phyloP scores from a whole-genome alignment of 2,888 invertebrate species.

The Hanleya hanleyi region DNA sequence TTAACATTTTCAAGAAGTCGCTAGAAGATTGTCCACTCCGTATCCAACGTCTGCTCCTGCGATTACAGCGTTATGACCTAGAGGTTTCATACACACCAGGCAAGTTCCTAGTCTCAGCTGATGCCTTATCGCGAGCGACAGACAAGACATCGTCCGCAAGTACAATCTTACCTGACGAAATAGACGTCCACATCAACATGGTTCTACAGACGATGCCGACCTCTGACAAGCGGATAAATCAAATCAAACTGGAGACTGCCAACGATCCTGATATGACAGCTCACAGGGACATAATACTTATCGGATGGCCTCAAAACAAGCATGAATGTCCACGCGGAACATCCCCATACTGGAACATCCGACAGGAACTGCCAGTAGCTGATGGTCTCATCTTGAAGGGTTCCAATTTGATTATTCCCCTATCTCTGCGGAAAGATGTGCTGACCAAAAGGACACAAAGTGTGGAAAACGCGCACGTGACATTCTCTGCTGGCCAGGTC shows the following conservation, averaged over 20 bases:
- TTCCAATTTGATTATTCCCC: too few species aligned
- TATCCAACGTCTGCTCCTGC: conserved; percentile 27
- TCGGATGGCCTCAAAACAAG: conserved; percentile 7
- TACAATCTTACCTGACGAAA: conserved; percentile 1
- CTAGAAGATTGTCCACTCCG: conserved; percentile 8
- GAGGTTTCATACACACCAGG: conserved; percentile 20
- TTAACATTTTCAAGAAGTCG: conserved; percentile 21
- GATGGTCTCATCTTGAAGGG: conserved; percentile 8
- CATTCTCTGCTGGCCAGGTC: too few species aligned
- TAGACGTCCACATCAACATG: conserved; percentile 3
- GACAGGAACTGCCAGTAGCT: conserved; percentile 6
- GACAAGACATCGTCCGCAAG: not conserved
- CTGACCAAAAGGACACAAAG: too few species aligned
- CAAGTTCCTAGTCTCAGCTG: conserved; percentile 30
- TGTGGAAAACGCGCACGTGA: too few species aligned
- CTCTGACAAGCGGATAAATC: not conserved
- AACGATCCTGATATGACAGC: too few species aligned
- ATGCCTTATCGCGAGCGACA: conserved; percentile 30
- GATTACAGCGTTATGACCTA: conserved; percentile 30
- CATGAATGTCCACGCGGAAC: not conserved
- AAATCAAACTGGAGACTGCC: conserved; percentile 5
- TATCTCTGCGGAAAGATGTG: too few species aligned
- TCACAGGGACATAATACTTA: too few species aligned
- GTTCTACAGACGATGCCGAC: conserved; percentile 6
- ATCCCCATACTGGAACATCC: not conserved